Base-by-base conservation (phyloP, 64 coral and sea anemone genomes). In the Actinia tenebrosa region DNA sequence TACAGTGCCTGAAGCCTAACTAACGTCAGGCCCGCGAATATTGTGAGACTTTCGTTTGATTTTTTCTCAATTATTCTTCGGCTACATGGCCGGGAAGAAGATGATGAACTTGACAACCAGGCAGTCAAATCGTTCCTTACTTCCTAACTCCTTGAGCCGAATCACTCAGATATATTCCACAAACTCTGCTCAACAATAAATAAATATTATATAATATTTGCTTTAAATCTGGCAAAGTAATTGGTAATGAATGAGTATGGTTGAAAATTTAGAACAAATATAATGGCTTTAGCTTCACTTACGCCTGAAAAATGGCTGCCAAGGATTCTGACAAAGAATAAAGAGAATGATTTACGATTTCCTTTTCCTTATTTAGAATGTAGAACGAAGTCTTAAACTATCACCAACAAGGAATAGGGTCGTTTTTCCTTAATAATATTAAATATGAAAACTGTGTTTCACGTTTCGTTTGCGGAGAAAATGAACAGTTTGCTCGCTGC, bases 341-440 rank as follows among this genome's bases (percentile, higher is more conserved):
- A 25, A n/a, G 17, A 64, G 7, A 75, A 42, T 75, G 69, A 75
- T 75, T 75, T 75, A 75, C 25, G 69, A 75, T 75, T 75, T 75
- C 27, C 23, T 3, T 27, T 42, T 66, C 18, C 22, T 3, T 66
- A 66, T 26, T 75, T 75, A 75, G 23, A 66, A n/a, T 37, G 4
- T 75, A 42, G 10, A 3, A 13, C 26, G 10, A 30, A 75, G 25
- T 75, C 56, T 66, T 25, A 23, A 25, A 23, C 63, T 66, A 23
- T 66, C n/a, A 16, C 2, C 56, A 13, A 58, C 2, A 8, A 58
- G 56, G 15, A n/a, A 66, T 25, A 66, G 20, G n/a, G 4, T 66
- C 22, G 20, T 66, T 5, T 23, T 3, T 14, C 20, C 15, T 66
- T 5, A 25, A n/a, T 4, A 25, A n/a, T n/a, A 23, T n/a, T n/a